Evolutionary conservation across 2,888 invertebrate genomes (phyloP), one percentile per base, ranked within the genome.

Genomic region (Cryptocheilus praepositus): DNA sequence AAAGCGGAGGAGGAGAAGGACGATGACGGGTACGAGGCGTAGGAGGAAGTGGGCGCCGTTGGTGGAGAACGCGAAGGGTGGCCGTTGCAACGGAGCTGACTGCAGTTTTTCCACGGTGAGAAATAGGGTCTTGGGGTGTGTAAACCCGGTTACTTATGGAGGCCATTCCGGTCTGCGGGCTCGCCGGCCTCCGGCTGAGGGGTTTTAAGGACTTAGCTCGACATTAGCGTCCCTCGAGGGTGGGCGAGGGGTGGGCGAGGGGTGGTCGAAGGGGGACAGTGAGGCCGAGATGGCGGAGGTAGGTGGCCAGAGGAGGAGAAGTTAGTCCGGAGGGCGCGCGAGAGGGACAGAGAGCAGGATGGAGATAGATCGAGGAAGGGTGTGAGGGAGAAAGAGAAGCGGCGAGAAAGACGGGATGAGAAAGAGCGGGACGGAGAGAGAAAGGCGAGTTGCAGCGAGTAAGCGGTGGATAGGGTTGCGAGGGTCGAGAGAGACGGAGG

Each of bases 131-230:
- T 86, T 83, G 82, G 84, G 86, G 85, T 85, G 86, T 86, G 87
- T 87, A 87, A 88, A 86, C 86, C 87, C 84, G 83, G 86, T 88
- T 87, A 87, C 87, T 88, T 87, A 86, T 88, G 86, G 87, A 86
- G 87, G 86, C 86, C 86, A 87, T 88, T 88, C 84, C 83, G 81
- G 85, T 84, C 81, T 84, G 83, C 81, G 84, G 86, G 83, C 83
- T 82, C 79, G 83, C 77, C 79, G 77, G 81, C 83, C 85, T 81
- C 79, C 73, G 82, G 83, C 83, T 81, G 80, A 82, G 79, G 85
- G 86, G 84, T 86, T 86, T 87, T 86, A 87, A 88, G 87, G 87
- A 87, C 87, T 87, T 86, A 86, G 87, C 86, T 86, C 85, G 85
- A 87, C 86, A 87, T 88, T 88, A 85, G 86, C 86, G 86, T 87